Evolutionary conservation across 2,113 vertebrate genomes (phyloP), one percentile per base, ranked within the genome.

Genomic region (Plotosus lineatus): DNA sequence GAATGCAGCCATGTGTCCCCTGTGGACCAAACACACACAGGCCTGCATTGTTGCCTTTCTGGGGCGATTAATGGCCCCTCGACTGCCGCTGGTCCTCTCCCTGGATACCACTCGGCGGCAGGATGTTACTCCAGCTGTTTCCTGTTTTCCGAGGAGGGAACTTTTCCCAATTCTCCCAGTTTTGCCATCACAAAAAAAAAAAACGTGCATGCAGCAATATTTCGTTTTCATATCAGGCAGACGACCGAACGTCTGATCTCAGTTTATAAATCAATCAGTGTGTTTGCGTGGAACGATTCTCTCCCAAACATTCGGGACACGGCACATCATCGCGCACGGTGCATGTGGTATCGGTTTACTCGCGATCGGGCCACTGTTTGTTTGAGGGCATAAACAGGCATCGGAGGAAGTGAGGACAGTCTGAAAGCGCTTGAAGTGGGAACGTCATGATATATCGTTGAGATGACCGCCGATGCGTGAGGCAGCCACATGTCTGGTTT

Each of bases 61-160:
- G 42, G 78, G 78, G 38, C 56, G 50, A 86, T 79, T 88, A 84
- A 88, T 69, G 78, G 21, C 77, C 71, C 60, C 28, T 78, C 80
- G 82, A 81, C 79, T 26, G n/a, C 79, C 26, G 63, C 53, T 26
- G 23, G 28, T 69, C 77, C 63, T 79, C 61, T 85, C 86, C 81
- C 63, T 77, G 48, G 77, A 80, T 48, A 36, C 73, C 50, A 40
- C 68, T 78, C 60, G 36, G n/a, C 17, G 83, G 80, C 88, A 92
- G 92, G 92, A 93, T 93, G 92, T 92, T 92, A 88, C 87, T 87
- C 83, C 91, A 92, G 91, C 92, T 93, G 92, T 87, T 92, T 92
- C 92, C 91, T 92, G 91, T 92, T 92, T 91, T 89, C 55, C 7
- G 68, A 77, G 65, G 46, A 46, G 56, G 71, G 42, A 40, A 42